Base-by-base conservation (phyloP, 2,113 vertebrate species). In the Nothobranchius kuhntae region DNA sequence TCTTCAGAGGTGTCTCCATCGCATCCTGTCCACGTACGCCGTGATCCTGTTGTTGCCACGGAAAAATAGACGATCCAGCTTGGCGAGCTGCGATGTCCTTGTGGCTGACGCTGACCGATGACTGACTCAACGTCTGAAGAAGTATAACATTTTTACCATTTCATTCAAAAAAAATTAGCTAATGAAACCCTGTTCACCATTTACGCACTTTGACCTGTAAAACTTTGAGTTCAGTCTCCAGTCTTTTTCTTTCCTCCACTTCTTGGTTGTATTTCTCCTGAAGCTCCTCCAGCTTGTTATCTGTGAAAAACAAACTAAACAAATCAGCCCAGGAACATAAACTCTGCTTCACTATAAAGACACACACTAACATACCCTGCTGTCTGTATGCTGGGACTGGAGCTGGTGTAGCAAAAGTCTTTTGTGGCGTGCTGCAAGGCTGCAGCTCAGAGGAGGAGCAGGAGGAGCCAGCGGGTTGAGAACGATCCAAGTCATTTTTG, bases 1-100 rank as follows among this genome's bases (percentile, higher is more conserved):
- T 93, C 84, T 90, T 94, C 13, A 90, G 60, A 3, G 94, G 94
- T 0, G 93, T 96, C 78, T 93, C 94, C 56, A 87, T 87, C 48
- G 57, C 75, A 77, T 53, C 86, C n/a, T 87, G 87, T 44, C 90
- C 85, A 52, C 84, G 82, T 4, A 75, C 88, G 40, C 75, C 80
- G 17, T 93, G 87, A 47, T 96, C 93, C 73, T 94, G 92, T 79
- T 94, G 92, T 75, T 97, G 95, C 96, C 95, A 98, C 8, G 95
- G 94, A 84, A 98, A 97, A 65, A 98, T 95, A 0, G 95, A 95
- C 0, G 96, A 98, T 3, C 95, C 95, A 45, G 94, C 68, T 74
- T 96, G 95, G 1, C 94, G 91, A 35, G 95, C 95, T 48, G 95
- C 95, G 36, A 97, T 95, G 73, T 96, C 95, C 14, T 93, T 95